These are phyloP conservation scores for Dryas iulia DNA, from an alignment of 1,140 invertebrate species.

Conservation along the genomic window DNA sequence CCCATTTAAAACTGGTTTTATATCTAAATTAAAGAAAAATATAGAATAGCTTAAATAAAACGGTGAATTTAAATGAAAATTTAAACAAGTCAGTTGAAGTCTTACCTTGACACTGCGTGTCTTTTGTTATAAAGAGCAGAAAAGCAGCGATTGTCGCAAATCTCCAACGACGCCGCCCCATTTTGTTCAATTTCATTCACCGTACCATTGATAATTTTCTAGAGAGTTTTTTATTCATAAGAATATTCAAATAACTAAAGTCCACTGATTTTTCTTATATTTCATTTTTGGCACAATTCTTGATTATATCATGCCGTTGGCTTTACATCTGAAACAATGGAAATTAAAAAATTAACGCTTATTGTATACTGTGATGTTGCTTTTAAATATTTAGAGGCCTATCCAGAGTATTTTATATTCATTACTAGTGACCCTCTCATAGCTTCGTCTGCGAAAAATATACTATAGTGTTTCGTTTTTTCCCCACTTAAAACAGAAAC, in stretches of 20 bases:
- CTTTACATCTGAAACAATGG: constrained; percentile 72
- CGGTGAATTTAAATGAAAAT: background rate
- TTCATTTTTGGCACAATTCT: constrained; percentile 36
- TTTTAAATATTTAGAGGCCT: no score
- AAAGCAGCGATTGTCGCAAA: constrained; percentile 64
- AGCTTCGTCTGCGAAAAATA: no score
- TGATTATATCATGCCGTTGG: constrained; percentile 41
- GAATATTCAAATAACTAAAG: constrained; percentile 39
- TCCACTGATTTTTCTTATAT: constrained; percentile 36
- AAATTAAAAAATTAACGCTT: constrained; percentile 24
- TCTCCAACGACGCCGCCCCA: constrained; percentile 70
- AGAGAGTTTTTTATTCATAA: constrained; percentile 28
- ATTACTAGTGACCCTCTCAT: no score
- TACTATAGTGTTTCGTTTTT: no score
- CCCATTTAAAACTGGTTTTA: no score
- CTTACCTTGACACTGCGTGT: constrained; percentile 71
- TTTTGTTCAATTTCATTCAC: constrained; percentile 63
- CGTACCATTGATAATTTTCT: constrained; percentile 60
- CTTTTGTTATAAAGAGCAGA: constrained; percentile 64
- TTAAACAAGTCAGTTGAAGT: constrained; percentile 1
- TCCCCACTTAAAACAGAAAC: no score
- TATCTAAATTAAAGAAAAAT: background rate
- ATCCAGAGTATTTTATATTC: no score
- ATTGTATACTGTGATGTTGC: no score
- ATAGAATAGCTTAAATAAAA: background rate